Evolutionary conservation across 2,888 invertebrate species (phyloP), one percentile per base, ranked within the genome.

Genomic region (Physocephala rufipes): DNA sequence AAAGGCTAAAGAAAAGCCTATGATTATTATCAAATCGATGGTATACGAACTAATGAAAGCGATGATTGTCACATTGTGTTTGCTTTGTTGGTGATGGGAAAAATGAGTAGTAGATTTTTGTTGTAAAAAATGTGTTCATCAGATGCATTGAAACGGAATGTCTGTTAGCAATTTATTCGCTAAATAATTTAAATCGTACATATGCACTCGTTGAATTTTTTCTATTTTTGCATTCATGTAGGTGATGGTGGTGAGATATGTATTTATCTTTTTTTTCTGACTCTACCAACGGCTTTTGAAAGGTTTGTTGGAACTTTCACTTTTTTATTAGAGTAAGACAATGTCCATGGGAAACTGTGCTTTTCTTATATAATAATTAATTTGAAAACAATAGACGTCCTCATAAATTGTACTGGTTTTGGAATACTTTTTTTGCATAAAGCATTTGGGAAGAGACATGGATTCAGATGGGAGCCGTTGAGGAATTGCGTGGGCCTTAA

Each of bases 111-210:
- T 43, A 36, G 24, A 21, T 63, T 47, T 21, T 13, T 13, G 4
- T 15, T 45, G 47, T 63, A 5, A 36, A 58, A 19, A 45, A 19
- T 19, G 62, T 36, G 36, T 36, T 36, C 45, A 63, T 21, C 26
- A 30, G 19, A 63, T 47, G 24, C 63, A 63, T 47, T 15, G 63
- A 16, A 13, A 47, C 24, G 24, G 9, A 16, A 16, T 43, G 66
- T 26, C 51, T 65, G 65, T 65, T 65, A 30, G 49, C 49, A 45
- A 67, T 43, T 26, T 26, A n/a, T 63, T 47, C 47, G 59, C 30
- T 59, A 49, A 67, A 19, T 49, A 67, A 67, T 59, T 59, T 47
- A 59, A 15, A 61, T 49, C n/a, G n/a, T n/a, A n/a, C n/a, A n/a
- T n/a, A 59, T 61, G 59, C 49, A 12, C 19, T 12, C 47, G 28